phyloP scores from a whole-genome alignment of 2,113 vertebrate genomes.

The Perca fluviatilis region DNA sequence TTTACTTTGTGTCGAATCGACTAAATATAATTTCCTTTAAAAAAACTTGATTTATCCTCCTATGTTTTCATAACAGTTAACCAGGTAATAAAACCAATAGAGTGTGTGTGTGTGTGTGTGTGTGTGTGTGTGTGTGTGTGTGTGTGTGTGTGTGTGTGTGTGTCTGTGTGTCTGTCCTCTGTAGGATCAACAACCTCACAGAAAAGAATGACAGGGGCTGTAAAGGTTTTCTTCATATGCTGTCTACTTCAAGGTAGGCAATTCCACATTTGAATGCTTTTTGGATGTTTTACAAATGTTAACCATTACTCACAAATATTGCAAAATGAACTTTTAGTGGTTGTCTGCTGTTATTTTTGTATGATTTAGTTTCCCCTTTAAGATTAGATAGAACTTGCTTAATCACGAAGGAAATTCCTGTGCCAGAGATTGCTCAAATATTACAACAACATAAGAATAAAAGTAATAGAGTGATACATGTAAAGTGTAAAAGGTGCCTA shows the following conservation, averaged over 20 bases:
- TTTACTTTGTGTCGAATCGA: not conserved
- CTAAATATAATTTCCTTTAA: not conserved
- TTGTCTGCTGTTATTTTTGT: not conserved
- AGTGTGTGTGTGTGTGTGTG: no score
- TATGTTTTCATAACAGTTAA: no score
- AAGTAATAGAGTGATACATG: no score
- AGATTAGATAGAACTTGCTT: no score
- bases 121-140: no score
- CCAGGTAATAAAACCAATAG: not conserved
- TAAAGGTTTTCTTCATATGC: slow-evolving; percentile 53
- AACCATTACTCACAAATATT: not conserved
- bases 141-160: no score
- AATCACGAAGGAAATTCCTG: no score
- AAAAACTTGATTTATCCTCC: not conserved
- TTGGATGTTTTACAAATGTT: not conserved
- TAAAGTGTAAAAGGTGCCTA: no score
- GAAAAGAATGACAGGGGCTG: slow-evolving; percentile 48
- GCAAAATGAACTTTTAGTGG: not conserved
- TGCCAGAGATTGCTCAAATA: no score
- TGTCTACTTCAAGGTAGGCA: slow-evolving; percentile 68
- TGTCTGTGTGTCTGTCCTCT: slow-evolving; percentile 1
- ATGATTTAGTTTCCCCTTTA: not conserved
- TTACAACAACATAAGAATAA: no score
- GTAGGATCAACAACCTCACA: slow-evolving; percentile 13
- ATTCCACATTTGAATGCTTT: not conserved